Base-by-base conservation (phyloP, 1,140 invertebrate species). In the Andrena cerasifolii region DNA sequence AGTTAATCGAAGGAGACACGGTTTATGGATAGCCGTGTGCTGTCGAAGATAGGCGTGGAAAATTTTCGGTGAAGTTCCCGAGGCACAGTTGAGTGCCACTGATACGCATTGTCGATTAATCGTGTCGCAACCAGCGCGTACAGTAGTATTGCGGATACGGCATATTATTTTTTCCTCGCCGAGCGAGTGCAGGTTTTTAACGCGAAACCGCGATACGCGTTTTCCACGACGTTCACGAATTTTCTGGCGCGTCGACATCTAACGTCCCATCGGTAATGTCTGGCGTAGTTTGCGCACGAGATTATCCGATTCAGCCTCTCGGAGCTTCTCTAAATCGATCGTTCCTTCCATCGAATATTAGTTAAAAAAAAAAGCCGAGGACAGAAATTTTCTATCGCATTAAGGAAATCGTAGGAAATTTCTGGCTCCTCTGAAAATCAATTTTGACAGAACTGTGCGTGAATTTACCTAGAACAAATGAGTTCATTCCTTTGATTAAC, bases 51-150 rank as follows among this genome's bases (percentile, higher is more conserved):
- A 0, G 8, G 26, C n/a, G 59, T 65, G 59, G 33, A 65, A 43
- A 54, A 43, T 28, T 54, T 54, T 54, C 18, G 24, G 24, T 31
- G n/a, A 43, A 3, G 14, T 18, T 7, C 7, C 6, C 8, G 26
- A 21, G 43, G 40, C 16, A 4, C 28, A 28, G 40, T 78, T 78
- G 75, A 84, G 65, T 33, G 6, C 43, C 78, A 79, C 83, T 76
- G 68, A 45, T 43, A 67, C 45, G 61, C 76, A 79, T 78, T 31
- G 26, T 6, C 63, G 63, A 81, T 76, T 81, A 82, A 81, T 81
- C 54, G 62, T 28, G n/a, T 49, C 78, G 63, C 45, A 31, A 36
- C 40, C 21, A 33, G 33, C 58, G 62, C 36, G 40, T 54, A 24
- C 8, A 36, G 28, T 33, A 81, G 76, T 76, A 54, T 74, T 43